A percentile compares a stretch with the other conserved stretches of the same genome.
These are phyloP conservation scores for Apogon hyalosoma DNA, from an alignment of 2,797 vertebrate genomes.

Conservation along the genomic window DNA sequence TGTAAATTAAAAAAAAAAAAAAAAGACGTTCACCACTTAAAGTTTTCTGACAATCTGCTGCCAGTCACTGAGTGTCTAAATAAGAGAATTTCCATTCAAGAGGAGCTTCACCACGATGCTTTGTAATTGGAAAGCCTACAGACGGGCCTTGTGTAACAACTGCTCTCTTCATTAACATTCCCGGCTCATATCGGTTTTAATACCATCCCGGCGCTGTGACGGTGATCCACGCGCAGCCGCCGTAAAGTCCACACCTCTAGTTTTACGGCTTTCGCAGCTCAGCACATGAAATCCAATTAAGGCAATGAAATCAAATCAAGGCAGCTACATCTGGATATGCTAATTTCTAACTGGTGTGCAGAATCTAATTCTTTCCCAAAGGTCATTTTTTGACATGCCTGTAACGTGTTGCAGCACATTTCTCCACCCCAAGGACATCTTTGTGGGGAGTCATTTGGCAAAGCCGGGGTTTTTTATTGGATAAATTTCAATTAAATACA, in stretches of 20 bases:
- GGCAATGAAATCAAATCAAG: slow-evolving; percentile 78
- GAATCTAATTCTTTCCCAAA: slow-evolving; percentile 74
- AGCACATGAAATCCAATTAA: slow-evolving; percentile 81
- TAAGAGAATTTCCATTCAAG: slow-evolving; percentile 55
- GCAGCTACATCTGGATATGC: slow-evolving; percentile 78
- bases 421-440: slow-evolving; percentile 53
- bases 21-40: not conserved
- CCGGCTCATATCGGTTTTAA: slow-evolving; percentile 49
- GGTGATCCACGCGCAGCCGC: slow-evolving; percentile 19
- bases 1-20: not conserved
- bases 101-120: slow-evolving; percentile 19
- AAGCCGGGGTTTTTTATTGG: slow-evolving; percentile 62
- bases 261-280: slow-evolving; percentile 59
- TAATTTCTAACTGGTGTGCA: slow-evolving; percentile 69
- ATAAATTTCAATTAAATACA: slow-evolving; percentile 74
- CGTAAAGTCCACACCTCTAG: slow-evolving; percentile 40
- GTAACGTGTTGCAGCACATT: slow-evolving; percentile 54
- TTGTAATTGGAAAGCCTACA: slow-evolving; percentile 64
- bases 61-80: slow-evolving; percentile 38
- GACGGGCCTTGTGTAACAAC: slow-evolving; percentile 51
- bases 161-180: slow-evolving; percentile 70
- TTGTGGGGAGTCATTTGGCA: slow-evolving; percentile 68
- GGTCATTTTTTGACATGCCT: slow-evolving; percentile 79
- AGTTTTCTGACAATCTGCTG: slow-evolving; percentile 23
- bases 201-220: slow-evolving; percentile 41